Evolutionary conservation across 2,888 invertebrate species (phyloP), one percentile per base, ranked within the genome.

Genomic region (Diplolepis rosae): DNA sequence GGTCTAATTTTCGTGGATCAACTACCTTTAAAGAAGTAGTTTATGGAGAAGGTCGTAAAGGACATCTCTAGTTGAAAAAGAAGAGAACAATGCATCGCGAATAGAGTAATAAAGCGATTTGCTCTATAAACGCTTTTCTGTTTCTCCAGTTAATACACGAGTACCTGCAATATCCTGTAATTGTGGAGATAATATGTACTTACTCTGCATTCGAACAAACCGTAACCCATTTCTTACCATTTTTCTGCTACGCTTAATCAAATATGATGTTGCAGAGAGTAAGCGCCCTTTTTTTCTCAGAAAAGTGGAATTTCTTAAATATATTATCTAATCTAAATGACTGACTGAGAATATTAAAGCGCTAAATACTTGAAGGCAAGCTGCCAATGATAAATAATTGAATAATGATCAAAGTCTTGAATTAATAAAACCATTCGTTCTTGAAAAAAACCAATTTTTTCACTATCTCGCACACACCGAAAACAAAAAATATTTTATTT

Each of bases 91-190:
- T 61, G 22, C 56, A 32, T 39, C 39, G 35, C 22, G 22, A 35
- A 22, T 61, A 35, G 56, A 61, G 56, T 61, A 61, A 61, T 39
- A 61, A 32, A 61, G 56, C 39, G 35, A 61, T 61, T 7, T 61
- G 22, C 5, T 61, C 32, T 24, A 35, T 56, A 56, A 56, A 22
- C 22, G 56, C 35, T 35, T 35, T n/a, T 24, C 24, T 24, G 28
- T 51, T 45, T 51, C 51, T 51, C 28, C 51, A 13, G n/a, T 51
- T 28, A 27, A 51, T 51, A 51, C n/a, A 39, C 24, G 35, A 24
- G 35, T 24, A 32, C 39, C 13, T 32, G 32, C 30, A 56, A 30
- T 56, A 35, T n/a, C 18, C 35, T 18, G 35, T 61, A 61, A 61
- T 61, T 61, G 35, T 61, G n/a, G 35, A 39, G 56, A 61, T 61